Evolutionary conservation across 2,113 vertebrate genomes (phyloP), one percentile per base, ranked within the genome.

Genomic region (Embiotoca jacksoni): DNA sequence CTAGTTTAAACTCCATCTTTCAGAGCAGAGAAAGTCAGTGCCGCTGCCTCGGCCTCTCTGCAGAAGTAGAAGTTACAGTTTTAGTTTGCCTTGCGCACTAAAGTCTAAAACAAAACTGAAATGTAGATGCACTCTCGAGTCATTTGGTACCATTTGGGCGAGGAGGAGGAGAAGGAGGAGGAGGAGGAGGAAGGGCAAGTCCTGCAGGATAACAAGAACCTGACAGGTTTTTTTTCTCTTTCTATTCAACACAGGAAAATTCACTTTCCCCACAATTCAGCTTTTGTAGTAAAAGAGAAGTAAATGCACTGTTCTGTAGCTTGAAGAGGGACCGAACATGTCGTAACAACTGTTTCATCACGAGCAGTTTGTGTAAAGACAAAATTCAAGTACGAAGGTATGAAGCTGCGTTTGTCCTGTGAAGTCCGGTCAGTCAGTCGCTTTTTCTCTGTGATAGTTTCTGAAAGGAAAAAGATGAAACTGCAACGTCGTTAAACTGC

Each of bases 1-100:
- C 70, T 74, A 78, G 84, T 82, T 87, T 67, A 84, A 23, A 75
- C 66, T 81, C 44, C 35, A 63, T 85, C 70, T 85, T 85, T 92
- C 79, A 86, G 86, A 66, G 66, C 36, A 54, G 75, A 86, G 72
- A 72, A 87, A 87, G 71, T 73, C 63, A 46, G 56, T 77, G 47
- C 44, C 33, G 13, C 35, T 76, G 31, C 77, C 70, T 81, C 53
- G 80, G 44, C 32, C 44, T 36, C 71, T 71, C 74, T 61, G 46
- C 52, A 65, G 72, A 54, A 32, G 37, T 37, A 75, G 75, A 56
- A 61, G 35, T 80, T 39, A 73, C 53, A 69, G 72, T 75, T 80
- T 88, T 59, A 72, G 31, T 73, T 71, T 44, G 68, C 65, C 52
- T 61, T 69, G 71, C 74, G 81, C 64, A 81, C n/a, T 70, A 33